Percentiles rank a stretch among this genome's conserved stretches.
Evolutionary conservation across 2,888 invertebrate species (phyloP).

Genomic region (Bugulina stolonifera): DNA sequence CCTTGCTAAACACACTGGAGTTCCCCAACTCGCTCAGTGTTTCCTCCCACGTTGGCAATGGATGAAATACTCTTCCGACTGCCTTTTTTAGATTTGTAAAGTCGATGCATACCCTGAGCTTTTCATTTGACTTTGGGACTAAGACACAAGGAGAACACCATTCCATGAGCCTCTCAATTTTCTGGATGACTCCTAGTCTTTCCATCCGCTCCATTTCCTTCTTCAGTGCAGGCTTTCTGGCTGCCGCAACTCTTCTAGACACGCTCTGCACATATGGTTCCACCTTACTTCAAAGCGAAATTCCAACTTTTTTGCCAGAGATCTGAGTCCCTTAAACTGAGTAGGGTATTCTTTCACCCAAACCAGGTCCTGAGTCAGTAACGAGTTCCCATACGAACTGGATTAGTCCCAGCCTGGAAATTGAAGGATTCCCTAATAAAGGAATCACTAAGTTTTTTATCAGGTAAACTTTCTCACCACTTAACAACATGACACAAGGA

Average conservation of each 20-base stretch:
- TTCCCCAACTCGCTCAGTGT: slow-evolving; percentile 2
- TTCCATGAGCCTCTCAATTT: neutral
- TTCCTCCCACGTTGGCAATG: neutral
- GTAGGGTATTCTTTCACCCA: neutral
- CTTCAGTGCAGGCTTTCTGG: neutral
- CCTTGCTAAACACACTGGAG: neutral
- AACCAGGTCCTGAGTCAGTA: neutral
- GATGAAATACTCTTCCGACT: neutral
- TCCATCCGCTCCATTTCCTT: neutral
- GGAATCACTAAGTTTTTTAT: neutral
- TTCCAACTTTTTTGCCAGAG: neutral
- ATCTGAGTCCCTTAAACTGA: neutral
- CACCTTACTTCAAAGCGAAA: neutral
- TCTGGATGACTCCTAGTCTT: neutral
- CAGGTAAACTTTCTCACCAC: neutral
- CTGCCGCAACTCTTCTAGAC: neutral
- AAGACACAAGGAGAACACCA: neutral
- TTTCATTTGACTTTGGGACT: neutral
- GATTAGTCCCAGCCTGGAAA: neutral
- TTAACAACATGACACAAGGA: neutral
- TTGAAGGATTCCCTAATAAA: slow-evolving; percentile 4
- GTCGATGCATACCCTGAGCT: neutral
- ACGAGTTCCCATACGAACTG: neutral
- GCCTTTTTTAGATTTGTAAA: neutral
- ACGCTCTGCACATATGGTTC: neutral